These are phyloP conservation scores for Cyanoramphus novaezelandiae DNA, from an alignment of 2,113 vertebrate genomes.

Conservation along the genomic window DNA sequence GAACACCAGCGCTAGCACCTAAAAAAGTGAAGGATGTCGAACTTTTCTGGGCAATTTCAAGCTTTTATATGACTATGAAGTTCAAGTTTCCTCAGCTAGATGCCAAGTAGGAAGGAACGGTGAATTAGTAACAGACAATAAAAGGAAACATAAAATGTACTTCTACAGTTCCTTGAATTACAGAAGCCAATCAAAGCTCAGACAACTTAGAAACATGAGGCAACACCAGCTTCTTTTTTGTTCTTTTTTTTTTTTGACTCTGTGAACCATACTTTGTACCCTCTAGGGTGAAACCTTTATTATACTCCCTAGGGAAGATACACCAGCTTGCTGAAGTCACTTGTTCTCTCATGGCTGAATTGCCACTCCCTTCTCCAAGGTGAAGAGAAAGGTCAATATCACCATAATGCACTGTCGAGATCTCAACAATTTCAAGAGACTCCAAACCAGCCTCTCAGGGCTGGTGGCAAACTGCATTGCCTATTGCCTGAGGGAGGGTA, in stretches of 20 bases:
- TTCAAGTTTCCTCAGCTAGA: not conserved
- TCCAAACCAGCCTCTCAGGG: slow-evolving; percentile 35
- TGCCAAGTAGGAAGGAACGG: not conserved
- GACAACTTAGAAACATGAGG: not conserved
- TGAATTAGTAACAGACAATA: not conserved
- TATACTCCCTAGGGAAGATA: not conserved
- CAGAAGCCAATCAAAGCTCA: not conserved
- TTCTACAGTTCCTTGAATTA: not conserved
- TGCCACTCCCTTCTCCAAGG: slow-evolving; percentile 21
- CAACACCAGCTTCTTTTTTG: not conserved
- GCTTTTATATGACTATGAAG: not conserved
- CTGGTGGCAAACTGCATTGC: not conserved
- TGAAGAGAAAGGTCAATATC: slow-evolving; percentile 27
- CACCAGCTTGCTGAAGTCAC: not conserved
- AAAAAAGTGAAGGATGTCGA: not conserved
- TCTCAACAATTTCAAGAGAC: slow-evolving; percentile 7
- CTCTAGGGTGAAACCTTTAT: not conserved
- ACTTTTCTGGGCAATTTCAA: not conserved
- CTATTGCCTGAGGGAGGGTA: slow-evolving; percentile 18
- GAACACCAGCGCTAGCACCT: not conserved
- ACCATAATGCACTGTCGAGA: not conserved
- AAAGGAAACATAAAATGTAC: not conserved
- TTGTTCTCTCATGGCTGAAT: not conserved
- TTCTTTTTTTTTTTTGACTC: not conserved
- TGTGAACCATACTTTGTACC: not conserved